Percentiles rank a stretch among this genome's conserved stretches.
Evolutionary conservation across 2,113 vertebrate species (phyloP).

Genomic region (Oncorhynchus masou): DNA sequence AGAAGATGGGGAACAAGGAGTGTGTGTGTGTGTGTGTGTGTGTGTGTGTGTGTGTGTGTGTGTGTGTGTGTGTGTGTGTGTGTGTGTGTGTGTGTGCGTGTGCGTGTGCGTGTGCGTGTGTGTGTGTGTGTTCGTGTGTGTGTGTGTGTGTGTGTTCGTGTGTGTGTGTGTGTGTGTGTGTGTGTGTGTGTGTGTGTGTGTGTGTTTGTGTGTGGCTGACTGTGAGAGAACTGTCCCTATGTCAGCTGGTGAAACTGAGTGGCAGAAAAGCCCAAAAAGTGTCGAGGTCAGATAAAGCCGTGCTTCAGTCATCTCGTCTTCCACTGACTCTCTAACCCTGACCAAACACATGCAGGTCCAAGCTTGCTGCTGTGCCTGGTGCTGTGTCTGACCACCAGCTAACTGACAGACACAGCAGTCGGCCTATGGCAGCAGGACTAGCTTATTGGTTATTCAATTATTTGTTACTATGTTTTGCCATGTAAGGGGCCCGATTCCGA

Average conservation of each 20-base stretch:
- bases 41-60: no score
- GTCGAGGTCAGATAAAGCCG: background rate
- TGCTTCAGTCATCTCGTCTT: background rate
- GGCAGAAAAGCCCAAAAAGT: background rate
- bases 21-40: background rate
- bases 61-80: no score
- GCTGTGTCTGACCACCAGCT: background rate
- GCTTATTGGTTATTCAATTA: no score
- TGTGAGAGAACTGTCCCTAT: background rate
- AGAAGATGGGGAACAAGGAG: conserved; percentile 30
- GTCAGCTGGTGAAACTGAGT: background rate
- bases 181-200: background rate
- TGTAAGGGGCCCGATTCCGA: no score
- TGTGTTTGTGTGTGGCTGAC: background rate
- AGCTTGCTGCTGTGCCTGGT: background rate
- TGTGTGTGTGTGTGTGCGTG: conserved; percentile 3
- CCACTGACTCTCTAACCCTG: background rate
- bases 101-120: conserved; percentile 9
- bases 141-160: no score
- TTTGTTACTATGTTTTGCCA: no score
- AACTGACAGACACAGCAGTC: background rate
- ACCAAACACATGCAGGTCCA: no score
- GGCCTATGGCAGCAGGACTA: no score
- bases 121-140: background rate
- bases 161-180: no score